Percentiles rank a stretch among this genome's conserved stretches.
These are phyloP conservation scores for Zhengitettix transpicula DNA, from an alignment of 2,888 invertebrate species.

Conservation along the genomic window DNA sequence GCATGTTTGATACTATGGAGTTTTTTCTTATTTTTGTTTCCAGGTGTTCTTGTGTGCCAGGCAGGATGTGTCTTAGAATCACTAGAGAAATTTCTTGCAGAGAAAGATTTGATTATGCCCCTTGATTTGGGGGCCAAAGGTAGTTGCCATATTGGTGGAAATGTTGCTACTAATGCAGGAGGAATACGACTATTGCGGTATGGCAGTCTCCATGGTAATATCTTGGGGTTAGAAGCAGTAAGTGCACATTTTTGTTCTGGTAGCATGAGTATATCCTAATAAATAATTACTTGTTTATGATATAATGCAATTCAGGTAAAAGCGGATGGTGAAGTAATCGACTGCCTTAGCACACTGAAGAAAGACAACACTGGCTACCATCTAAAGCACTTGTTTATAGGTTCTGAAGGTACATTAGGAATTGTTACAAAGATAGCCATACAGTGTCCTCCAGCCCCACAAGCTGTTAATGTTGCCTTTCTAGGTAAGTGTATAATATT, in stretches of 20 bases:
- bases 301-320: conserved; percentile 39
- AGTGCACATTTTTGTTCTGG: conserved; percentile 19
- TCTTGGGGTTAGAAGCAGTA: conserved; percentile 86
- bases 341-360: conserved; percentile 69
- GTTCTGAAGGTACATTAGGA: conserved; percentile 93
- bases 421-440: conserved; percentile 84
- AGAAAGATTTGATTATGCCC: conserved; percentile 77
- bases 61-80: conserved; percentile 87
- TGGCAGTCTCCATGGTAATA: conserved; percentile 82
- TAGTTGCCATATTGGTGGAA: conserved; percentile 81
- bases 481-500: conserved; percentile 42
- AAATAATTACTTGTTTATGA: not conserved
- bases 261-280: too few species aligned
- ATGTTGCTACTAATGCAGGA: conserved; percentile 92
- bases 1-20: too few species aligned
- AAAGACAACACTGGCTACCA: conserved; percentile 98
- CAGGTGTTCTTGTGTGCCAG: conserved; percentile 67
- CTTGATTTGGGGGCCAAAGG: conserved; percentile 94
- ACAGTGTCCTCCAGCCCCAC: conserved; percentile 72
- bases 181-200: conserved; percentile 87
- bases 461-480: conserved; percentile 71
- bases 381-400: conserved; percentile 90
- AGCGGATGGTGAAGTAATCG: conserved; percentile 70
- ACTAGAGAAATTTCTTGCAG: conserved; percentile 56
- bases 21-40: conserved; percentile 4